Percentiles rank a stretch among this genome's conserved stretches.
Conservation (phyloP, 2,888 invertebrate species). For the Andrena praecox region DNA sequence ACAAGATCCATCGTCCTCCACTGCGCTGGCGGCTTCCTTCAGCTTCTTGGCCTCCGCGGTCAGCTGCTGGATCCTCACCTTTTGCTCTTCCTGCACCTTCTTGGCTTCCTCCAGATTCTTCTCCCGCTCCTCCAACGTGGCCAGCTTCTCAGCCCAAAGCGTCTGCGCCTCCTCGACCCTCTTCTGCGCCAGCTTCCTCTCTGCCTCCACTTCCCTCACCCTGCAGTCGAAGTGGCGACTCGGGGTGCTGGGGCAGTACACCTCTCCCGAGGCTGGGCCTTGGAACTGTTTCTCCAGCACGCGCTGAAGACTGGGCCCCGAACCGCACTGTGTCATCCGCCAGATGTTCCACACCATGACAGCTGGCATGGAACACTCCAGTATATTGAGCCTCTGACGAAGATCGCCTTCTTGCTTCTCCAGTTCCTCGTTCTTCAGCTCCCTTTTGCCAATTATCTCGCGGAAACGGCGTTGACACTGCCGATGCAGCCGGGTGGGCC, state of each 20-base stretch:
- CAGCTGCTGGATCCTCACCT: conserved; percentile 68
- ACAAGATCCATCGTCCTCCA: conserved; percentile 39
- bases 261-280: conserved; percentile 52
- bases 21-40: conserved; percentile 23
- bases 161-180: conserved; percentile 75
- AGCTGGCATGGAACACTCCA: conserved; percentile 88
- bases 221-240: conserved; percentile 78
- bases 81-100: conserved; percentile 70
- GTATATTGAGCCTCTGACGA: conserved; percentile 86
- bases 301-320: conserved; percentile 60
- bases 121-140: conserved; percentile 65
- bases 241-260: conserved; percentile 63
- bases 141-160: conserved; percentile 71
- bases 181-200: conserved; percentile 75
- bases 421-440: conserved; percentile 86
- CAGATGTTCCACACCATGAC: conserved; percentile 88
- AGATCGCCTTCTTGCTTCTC: conserved; percentile 86
- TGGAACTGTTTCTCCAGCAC: conserved; percentile 74
- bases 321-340: conserved; percentile 78
- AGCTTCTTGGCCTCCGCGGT: conserved; percentile 68
- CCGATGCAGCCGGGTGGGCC: conserved; percentile 15
- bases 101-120: conserved; percentile 74
- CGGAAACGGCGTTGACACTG: conserved; percentile 65
- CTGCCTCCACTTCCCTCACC: conserved; percentile 77
- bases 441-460: conserved; percentile 86